Evolutionary conservation across 2,797 vertebrate species (phyloP).

Genomic region (Picus viridis): DNA sequence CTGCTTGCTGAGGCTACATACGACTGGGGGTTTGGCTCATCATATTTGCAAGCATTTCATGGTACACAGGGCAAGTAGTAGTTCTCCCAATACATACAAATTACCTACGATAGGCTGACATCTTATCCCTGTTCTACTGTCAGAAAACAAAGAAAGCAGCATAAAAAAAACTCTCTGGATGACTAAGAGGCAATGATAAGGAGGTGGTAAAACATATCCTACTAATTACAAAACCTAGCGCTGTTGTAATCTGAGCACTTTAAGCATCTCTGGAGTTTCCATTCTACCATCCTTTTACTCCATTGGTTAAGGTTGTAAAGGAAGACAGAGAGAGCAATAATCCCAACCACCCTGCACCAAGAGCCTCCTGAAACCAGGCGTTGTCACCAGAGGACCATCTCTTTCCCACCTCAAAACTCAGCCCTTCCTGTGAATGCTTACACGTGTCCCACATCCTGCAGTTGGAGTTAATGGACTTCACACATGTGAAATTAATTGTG

Average conservation of each 20-base stretch:
- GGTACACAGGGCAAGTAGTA: neutral
- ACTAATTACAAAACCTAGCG: neutral
- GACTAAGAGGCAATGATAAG: neutral
- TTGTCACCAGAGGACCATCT: fast-evolving
- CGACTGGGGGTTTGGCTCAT: neutral
- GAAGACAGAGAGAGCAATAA: neutral
- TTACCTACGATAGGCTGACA: neutral
- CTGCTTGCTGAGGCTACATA: neutral
- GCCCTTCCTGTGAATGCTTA: neutral
- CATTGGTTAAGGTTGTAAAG: neutral
- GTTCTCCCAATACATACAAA: neutral
- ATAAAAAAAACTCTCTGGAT: neutral
- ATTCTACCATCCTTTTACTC: neutral
- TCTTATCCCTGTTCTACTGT: neutral
- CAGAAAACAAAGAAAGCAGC: neutral
- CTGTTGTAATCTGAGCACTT: fast-evolving
- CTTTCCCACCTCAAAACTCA: neutral
- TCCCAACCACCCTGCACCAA: fast-evolving
- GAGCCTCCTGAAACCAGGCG: neutral
- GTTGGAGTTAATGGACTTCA: neutral
- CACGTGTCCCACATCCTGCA: neutral
- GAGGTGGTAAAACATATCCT: fast-evolving
- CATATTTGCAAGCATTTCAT: neutral
- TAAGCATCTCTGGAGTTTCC: neutral
- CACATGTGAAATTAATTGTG: conserved; percentile 52